Percentiles rank a stretch among this genome's conserved stretches.
Evolutionary conservation across 1,140 invertebrate genomes (phyloP).

Genomic region (Zaprionus camerounensis): DNA sequence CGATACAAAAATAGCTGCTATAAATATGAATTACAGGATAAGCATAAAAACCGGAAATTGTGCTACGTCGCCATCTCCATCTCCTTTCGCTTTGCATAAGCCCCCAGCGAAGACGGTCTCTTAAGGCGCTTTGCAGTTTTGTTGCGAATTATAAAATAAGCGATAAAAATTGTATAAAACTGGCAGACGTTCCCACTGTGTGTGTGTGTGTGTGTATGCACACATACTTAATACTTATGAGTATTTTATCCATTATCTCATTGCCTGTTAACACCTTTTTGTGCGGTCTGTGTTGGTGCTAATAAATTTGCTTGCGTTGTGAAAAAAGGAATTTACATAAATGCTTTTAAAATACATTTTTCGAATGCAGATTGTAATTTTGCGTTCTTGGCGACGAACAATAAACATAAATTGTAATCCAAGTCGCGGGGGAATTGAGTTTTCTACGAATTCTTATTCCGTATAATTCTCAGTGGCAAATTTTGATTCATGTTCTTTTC

Average conservation of each 20-base stretch:
- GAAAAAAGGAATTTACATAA: constrained; percentile 46
- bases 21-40: constrained; percentile 83
- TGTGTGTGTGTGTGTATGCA: constrained; percentile 10
- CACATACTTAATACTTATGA: constrained; percentile 49
- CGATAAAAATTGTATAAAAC: constrained; percentile 81
- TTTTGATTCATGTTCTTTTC: not conserved
- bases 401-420: constrained; percentile 44
- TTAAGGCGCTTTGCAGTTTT: constrained; percentile 75
- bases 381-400: constrained; percentile 12
- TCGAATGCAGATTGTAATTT: constrained; percentile 25
- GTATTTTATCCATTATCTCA: constrained; percentile 65
- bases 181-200: constrained; percentile 56
- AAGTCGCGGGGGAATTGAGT: not conserved
- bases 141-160: constrained; percentile 79
- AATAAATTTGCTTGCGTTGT: constrained; percentile 59
- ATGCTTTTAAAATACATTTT: constrained; percentile 34
- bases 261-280: constrained; percentile 78
- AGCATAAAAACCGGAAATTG: constrained; percentile 83
- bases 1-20: constrained; percentile 78
- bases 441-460: not conserved
- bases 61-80: constrained; percentile 60
- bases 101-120: constrained; percentile 46
- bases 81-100: constrained; percentile 71
- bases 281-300: constrained; percentile 39
- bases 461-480: not conserved